Evolutionary conservation across 2,797 vertebrate genomes (phyloP), one percentile per base, ranked within the genome.

Genomic region (Malacoctenus gilli): DNA sequence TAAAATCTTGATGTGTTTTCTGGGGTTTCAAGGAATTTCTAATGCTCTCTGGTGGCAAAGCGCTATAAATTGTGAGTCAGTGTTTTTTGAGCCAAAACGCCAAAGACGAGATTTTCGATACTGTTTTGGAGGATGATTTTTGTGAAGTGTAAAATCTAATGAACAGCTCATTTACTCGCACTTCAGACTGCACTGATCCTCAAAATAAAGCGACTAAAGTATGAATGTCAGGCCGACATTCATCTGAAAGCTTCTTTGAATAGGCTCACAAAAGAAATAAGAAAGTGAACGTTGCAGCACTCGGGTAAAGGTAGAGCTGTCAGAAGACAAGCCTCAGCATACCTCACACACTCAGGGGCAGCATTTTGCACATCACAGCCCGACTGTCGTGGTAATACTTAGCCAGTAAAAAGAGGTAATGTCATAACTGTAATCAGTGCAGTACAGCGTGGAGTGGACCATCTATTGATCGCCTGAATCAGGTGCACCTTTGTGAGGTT

Each of bases 351-450:
- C 16, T 8, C 42, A 50, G 25, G 53, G 72, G 10, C 25, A 18
- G 15, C 57, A 51, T 62, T 56, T 50, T 66, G 56, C 55, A 65
- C 30, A 58, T 71, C 56, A 32, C 30, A 61, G 15, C 7, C 9
- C 61, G 46, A 79, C 67, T 69, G 54, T 61, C 46, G 36, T 59
- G n/a, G 19, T 25, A 50, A 21, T 32, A 8, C 56, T 75, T 68
- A 65, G 65, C 39, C 31, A 49, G 42, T 42, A 38, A 40, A 47
- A 55, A 48, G 58, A 60, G 63, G 23, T 64, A 8, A 32, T 53
- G 34, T 20, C 15, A 32, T 37, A 51, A 37, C 44, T 60, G 13
- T 56, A 47, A 63, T 53, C 35, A n/a, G 11, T 50, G 36, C 20
- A 32, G 21, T 31, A 28, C 34, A 42, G 52, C 5, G 9, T 28